Conservation (phyloP, 1,140 invertebrate genomes). For the Cheumatopsyche charites region DNA sequence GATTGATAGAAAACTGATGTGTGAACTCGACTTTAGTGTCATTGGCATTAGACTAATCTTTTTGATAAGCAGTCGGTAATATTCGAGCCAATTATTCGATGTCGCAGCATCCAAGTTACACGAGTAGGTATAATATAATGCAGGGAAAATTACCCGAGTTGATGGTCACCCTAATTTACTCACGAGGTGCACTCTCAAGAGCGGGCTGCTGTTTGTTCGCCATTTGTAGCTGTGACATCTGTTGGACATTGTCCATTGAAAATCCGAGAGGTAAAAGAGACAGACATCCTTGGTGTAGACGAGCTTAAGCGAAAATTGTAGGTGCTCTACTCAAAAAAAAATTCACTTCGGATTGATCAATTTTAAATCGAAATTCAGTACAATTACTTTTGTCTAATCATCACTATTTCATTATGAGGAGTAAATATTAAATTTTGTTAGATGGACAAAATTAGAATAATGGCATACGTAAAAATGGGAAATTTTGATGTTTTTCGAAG, state of each 20-base stretch:
- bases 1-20: too few relatives aligned
- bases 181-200: constrained; percentile 8
- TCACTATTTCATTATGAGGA: too few relatives aligned
- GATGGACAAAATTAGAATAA: too few relatives aligned
- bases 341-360: too few relatives aligned
- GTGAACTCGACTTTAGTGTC: too few relatives aligned
- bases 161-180: constrained; percentile 29
- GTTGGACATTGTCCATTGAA: constrained; percentile 39
- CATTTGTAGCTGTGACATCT: constrained; percentile 42
- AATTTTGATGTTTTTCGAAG: too few relatives aligned
- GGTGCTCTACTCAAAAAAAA: constrained; percentile 27
- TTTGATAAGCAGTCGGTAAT: background rate
- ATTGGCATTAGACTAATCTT: too few relatives aligned
- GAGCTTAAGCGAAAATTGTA: background rate
- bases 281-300: constrained; percentile 1
- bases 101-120: background rate
- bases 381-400: too few relatives aligned
- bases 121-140: constrained; percentile 12
- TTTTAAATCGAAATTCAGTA: too few relatives aligned
- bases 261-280: constrained; percentile 15
- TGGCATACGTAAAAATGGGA: too few relatives aligned
- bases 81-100: constrained; percentile 9
- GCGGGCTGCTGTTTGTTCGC: constrained; percentile 40
- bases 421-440: too few relatives aligned
- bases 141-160: constrained; percentile 4